Evolutionary conservation across 2,888 invertebrate species (phyloP).

Genomic region (Acrobasis consociella): DNA sequence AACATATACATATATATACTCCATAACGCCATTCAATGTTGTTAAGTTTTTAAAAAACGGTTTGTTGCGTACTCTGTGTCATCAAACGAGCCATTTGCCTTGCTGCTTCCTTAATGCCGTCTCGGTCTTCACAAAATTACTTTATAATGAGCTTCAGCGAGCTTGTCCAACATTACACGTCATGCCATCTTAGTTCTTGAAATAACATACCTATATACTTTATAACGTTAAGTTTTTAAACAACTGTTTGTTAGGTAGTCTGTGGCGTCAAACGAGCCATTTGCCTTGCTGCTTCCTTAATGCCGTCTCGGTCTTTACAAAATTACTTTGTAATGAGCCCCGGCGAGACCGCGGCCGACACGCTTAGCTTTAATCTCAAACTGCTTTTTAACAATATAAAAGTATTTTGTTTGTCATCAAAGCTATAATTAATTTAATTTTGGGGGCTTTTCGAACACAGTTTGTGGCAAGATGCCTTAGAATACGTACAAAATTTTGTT

Average conservation of each 20-base stretch:
- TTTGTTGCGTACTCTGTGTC: too few species aligned
- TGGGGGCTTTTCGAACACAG: not conserved
- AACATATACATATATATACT: too few species aligned
- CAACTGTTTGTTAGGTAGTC: slow-evolving; percentile 23
- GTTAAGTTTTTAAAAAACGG: not conserved
- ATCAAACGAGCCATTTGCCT: too few species aligned
- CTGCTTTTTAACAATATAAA: slow-evolving; percentile 30
- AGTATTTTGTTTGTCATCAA: slow-evolving; percentile 28
- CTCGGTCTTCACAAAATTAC: too few species aligned
- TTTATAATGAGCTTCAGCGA: too few species aligned
- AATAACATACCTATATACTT: too few species aligned
- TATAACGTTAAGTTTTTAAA: too few species aligned
- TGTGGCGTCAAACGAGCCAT: slow-evolving; percentile 34
- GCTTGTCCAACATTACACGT: too few species aligned
- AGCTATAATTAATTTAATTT: slow-evolving; percentile 3
- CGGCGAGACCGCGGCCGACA: slow-evolving; percentile 13
- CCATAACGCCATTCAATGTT: too few species aligned
- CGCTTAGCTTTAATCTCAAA: slow-evolving; percentile 30
- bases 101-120: too few species aligned
- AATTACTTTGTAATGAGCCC: slow-evolving; percentile 40
- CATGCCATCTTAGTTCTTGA: too few species aligned
- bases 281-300: slow-evolving; percentile 34
- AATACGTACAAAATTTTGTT: too few species aligned
- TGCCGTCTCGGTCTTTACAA: slow-evolving; percentile 35
- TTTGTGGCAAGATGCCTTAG: not conserved